A percentile compares a stretch with the other conserved stretches of the same genome.
Conservation (phyloP, 2,113 vertebrate species). For the Vulpes ferrilata region DNA sequence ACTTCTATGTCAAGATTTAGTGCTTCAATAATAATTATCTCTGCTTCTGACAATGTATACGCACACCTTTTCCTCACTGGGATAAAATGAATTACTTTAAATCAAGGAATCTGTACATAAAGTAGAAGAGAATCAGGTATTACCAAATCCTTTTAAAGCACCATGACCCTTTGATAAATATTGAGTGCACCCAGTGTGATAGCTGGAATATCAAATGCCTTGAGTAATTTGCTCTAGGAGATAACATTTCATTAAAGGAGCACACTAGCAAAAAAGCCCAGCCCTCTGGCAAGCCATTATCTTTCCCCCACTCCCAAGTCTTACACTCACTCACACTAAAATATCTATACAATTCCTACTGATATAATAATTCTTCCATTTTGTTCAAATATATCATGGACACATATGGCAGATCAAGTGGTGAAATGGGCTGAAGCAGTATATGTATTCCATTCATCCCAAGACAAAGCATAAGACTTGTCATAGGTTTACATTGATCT, state of each 20-base stretch:
- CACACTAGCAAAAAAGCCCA: neutral
- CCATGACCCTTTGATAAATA: conserved; percentile 37
- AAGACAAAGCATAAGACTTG: neutral
- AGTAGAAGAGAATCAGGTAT: neutral
- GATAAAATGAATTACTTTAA: conserved; percentile 52
- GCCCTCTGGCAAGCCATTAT: neutral
- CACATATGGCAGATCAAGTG: neutral
- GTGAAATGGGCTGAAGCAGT: neutral
- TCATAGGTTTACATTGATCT: neutral
- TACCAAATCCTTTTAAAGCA: neutral
- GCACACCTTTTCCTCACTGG: neutral
- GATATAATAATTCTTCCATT: neutral
- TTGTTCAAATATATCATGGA: neutral
- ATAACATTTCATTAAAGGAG: neutral
- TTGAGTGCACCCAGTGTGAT: neutral
- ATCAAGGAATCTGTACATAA: conserved; percentile 29
- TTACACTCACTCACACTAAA: neutral
- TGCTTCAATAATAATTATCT: conserved; percentile 32
- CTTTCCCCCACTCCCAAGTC: neutral
- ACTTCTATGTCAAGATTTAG: conserved; percentile 14
- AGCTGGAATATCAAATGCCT: conserved; percentile 17
- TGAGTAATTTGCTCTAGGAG: neutral
- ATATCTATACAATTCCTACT: neutral
- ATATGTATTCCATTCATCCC: neutral
- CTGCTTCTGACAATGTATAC: conserved; percentile 20